phyloP scores from a whole-genome alignment of 1,140 invertebrate species.

The Atta texana region DNA sequence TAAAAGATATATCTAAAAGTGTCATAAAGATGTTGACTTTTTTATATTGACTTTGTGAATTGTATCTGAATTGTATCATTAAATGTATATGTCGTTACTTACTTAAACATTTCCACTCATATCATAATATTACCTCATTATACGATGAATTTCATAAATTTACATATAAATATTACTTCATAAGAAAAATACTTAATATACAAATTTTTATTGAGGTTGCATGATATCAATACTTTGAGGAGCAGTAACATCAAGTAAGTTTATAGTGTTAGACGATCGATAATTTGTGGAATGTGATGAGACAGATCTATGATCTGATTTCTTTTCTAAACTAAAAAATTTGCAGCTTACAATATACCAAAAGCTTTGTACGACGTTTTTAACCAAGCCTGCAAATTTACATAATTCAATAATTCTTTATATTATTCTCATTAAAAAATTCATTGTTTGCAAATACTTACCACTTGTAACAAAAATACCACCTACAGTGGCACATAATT shows the following conservation, averaged over 20 bases:
- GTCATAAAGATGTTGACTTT: too few relatives aligned
- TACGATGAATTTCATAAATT: not conserved
- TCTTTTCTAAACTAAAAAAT: conserved; percentile 69
- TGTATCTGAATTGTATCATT: not conserved
- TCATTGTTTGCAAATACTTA: conserved; percentile 69
- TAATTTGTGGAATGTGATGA: conserved; percentile 41
- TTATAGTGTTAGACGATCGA: conserved; percentile 64
- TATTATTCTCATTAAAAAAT: conserved; percentile 24
- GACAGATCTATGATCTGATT: conserved; percentile 42
- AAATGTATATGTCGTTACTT: not conserved
- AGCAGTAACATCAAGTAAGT: conserved; percentile 75
- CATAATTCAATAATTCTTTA: conserved; percentile 40
- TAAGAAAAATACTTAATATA: conserved; percentile 16
- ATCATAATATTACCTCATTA: not conserved
- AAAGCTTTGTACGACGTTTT: conserved; percentile 83
- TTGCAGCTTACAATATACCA: conserved; percentile 82
- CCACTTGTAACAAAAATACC: conserved; percentile 96
- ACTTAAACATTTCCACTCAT: not conserved
- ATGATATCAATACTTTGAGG: conserved; percentile 75
- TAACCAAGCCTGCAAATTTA: conserved; percentile 82
- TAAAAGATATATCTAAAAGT: too few relatives aligned
- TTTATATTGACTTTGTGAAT: too few relatives aligned
- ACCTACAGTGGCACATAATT: conserved; percentile 95
- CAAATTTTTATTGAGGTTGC: conserved; percentile 71
- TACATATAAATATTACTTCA: not conserved